Evolutionary conservation across 2,888 invertebrate species (phyloP), one percentile per base, ranked within the genome.

Genomic region (Parnassius glacialis): DNA sequence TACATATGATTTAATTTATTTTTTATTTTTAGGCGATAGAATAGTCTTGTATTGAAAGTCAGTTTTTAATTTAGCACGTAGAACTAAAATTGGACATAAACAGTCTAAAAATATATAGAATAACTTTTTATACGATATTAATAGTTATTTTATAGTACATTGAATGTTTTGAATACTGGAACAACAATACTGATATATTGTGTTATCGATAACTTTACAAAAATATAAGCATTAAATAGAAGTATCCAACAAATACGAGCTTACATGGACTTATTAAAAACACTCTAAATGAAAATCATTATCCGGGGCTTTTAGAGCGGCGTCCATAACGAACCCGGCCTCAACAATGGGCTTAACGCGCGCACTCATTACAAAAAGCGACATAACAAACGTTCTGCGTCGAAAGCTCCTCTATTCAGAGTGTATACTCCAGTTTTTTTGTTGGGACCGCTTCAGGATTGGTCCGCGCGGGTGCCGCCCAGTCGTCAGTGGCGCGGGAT

Each of bases 331-430:
- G 87, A 85, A 86, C 87, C 84, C 81, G 81, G 84, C 84, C 78
- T 90, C 90, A 88, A 91, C 90, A 91, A 90, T 90, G 85, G 90
- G 87, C 90, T 91, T 90, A 91, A 86, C 87, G 88, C 88, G 84
- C 87, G 85, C 84, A 89, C 90, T 90, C 87, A 91, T 90, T 90
- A 91, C 90, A 90, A 91, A 87, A 90, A 90, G 88, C 90, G 87
- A 88, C 89, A 89, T 88, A 90, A 90, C 88, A 87, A 90, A 87
- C 90, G 85, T 83, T 86, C 86, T 82, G 80, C 87, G 85, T 88
- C 84, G 85, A 90, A 90, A 90, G 90, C 89, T 90, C 79, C 87
- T 88, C 84, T 88, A 87, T 90, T 89, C 86, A 88, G 83, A 89
- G 88, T 83, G 90, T 90, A 90, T 90, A 90, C 91, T 87, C 87